Base-by-base conservation (phyloP, 2,888 invertebrate genomes). In the Noctuana brunneofusca region DNA sequence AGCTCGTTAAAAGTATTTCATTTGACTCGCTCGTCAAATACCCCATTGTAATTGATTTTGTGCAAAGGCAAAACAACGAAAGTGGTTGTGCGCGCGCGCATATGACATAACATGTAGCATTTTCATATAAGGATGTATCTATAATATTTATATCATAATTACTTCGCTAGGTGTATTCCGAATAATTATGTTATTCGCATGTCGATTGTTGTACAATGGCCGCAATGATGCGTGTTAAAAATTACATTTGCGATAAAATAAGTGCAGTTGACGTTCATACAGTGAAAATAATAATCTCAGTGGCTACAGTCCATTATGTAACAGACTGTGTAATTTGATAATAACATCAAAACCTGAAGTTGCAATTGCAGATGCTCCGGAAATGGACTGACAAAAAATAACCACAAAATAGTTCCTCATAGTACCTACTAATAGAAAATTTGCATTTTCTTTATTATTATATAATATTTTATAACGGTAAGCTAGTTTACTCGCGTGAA, bases 381-480 rank as follows among this genome's bases (percentile, higher is more conserved):
- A n/a, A 75, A 76, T 78, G 75, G 79, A 80, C 78, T 77, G 77
- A 79, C 75, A 78, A 68, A 83, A 77, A 81, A 81, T 84, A 89
- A 89, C 87, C 89, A 90, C 86, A 81, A 86, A 75, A 90, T 88
- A 91, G 91, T 91, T 91, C 91, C 91, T 91, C 85, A 88, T 89
- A 89, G 91, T 91, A 90, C 89, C 89, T 90, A 90, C 86, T 86
- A 83, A 88, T 88, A 89, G 88, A 87, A 89, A 88, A 86, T 87
- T 82, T 90, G 90, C 89, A 90, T 90, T 90, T 85, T 87, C 82
- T 86, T 86, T 82, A 80, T 81, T 80, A 83, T 80, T 78, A 80
- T 84, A 85, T 82, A 69, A 73, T 76, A 78, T 84, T 82, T 84
- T 87, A 83, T 78, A 83, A 82, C 86, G 81, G 79, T 90, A 89